These are phyloP conservation scores for Cerastis rubricosa DNA, from an alignment of 2,888 invertebrate genomes.

Conservation along the genomic window DNA sequence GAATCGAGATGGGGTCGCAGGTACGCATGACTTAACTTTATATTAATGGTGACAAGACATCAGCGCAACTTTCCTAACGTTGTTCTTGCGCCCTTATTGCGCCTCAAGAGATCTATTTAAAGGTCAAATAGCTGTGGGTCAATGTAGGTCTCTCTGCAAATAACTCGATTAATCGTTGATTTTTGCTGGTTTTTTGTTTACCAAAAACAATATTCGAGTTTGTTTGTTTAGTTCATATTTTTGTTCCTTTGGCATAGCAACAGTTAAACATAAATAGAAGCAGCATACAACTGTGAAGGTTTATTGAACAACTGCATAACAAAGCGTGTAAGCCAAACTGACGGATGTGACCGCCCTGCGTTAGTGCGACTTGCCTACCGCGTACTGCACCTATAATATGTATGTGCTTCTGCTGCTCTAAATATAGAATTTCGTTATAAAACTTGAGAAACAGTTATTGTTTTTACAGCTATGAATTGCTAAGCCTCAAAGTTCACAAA, in stretches of 20 bases:
- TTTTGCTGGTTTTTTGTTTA: neutral
- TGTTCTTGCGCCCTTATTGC: neutral
- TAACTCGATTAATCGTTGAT: neutral
- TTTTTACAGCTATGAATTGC: neutral
- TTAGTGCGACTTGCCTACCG: neutral
- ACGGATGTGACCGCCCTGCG: neutral
- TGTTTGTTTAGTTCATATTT: neutral
- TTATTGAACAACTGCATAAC: neutral
- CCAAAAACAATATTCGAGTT: neutral
- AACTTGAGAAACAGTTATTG: neutral
- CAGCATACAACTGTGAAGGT: too few relatives aligned
- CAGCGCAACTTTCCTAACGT: slow-evolving; percentile 27
- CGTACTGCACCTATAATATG: neutral
- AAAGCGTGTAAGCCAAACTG: neutral
- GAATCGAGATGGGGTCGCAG: slow-evolving; percentile 18
- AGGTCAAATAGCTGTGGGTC: neutral
- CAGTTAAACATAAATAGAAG: neutral
- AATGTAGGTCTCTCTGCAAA: neutral
- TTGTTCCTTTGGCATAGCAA: neutral
- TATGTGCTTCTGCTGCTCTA: neutral
- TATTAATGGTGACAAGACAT: slow-evolving; percentile 26
- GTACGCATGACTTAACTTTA: slow-evolving; percentile 28
- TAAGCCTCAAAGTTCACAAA: neutral
- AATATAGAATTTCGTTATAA: neutral
- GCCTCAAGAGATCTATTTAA: neutral